phyloP scores from a whole-genome alignment of 2,797 vertebrate species.

The Nyctalus aviator region DNA sequence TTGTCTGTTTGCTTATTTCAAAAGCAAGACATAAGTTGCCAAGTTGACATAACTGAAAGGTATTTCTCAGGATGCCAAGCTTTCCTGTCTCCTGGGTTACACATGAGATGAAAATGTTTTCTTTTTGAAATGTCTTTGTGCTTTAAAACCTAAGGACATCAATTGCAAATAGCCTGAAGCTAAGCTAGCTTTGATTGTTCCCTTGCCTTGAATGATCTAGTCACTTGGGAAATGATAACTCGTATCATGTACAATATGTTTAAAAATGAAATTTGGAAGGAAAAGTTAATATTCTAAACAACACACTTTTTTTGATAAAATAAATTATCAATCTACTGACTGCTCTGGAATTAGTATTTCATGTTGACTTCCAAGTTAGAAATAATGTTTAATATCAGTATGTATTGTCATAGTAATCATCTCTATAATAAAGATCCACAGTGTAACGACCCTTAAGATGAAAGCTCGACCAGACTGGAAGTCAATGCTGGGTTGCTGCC shows the following conservation, averaged over 20 bases:
- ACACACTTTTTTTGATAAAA: not conserved
- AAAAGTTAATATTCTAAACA: not conserved
- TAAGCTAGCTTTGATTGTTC: constrained; percentile 55
- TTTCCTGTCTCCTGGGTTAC: not conserved
- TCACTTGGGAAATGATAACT: constrained; percentile 48
- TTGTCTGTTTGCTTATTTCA: constrained; percentile 37
- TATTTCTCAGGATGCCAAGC: constrained; percentile 5
- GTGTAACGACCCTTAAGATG: too few relatives aligned
- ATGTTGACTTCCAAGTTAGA: not conserved
- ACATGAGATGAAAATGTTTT: constrained; percentile 60
- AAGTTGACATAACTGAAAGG: constrained; percentile 42
- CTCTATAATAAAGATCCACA: too few relatives aligned
- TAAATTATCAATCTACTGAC: not conserved
- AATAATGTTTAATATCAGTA: not conserved
- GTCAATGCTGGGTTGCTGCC: too few relatives aligned
- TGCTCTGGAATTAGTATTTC: not conserved
- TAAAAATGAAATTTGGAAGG: constrained; percentile 54
- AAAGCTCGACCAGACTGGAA: too few relatives aligned
- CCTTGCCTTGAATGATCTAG: constrained; percentile 52
- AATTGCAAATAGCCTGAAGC: constrained; percentile 69
- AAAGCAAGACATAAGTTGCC: constrained; percentile 64
- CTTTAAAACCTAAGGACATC: constrained; percentile 69
- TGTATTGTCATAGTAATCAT: too few relatives aligned
- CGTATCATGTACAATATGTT: constrained; percentile 20
- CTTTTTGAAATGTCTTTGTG: constrained; percentile 63